Evolutionary conservation across 2,888 invertebrate genomes (phyloP).

Genomic region (Ferdinandea cuprea): DNA sequence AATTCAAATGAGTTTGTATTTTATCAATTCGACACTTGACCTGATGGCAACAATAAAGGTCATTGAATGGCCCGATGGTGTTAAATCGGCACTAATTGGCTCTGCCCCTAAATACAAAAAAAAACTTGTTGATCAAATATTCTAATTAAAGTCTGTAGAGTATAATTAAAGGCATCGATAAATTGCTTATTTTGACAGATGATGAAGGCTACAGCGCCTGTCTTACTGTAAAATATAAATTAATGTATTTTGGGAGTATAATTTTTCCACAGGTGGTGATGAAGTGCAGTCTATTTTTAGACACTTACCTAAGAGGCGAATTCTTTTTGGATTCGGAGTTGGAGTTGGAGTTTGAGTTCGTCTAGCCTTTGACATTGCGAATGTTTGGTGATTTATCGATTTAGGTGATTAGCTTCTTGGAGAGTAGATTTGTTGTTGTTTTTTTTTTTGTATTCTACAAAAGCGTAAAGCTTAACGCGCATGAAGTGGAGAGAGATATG

Average conservation of each 20-base stretch:
- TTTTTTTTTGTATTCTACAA: no score
- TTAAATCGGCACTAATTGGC: conserved; percentile 41
- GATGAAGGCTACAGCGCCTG: conserved; percentile 17
- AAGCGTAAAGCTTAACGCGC: no score
- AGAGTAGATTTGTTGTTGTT: no score
- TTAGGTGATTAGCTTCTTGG: no score
- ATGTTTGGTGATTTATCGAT: no score
- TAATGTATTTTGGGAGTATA: not conserved
- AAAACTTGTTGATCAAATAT: conserved; percentile 40
- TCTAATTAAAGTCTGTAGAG: conserved; percentile 17
- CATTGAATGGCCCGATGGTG: conserved; percentile 20
- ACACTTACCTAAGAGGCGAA: not conserved
- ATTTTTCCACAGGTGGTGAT: not conserved
- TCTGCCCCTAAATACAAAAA: not conserved
- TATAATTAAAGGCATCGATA: conserved; percentile 48
- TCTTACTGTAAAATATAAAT: conserved; percentile 13
- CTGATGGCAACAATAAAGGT: conserved; percentile 29
- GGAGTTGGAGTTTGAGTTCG: no score
- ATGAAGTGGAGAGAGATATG: no score
- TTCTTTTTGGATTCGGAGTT: not conserved
- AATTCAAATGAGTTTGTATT: not conserved
- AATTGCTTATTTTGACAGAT: conserved; percentile 53
- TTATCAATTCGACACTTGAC: conserved; percentile 46
- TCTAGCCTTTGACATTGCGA: no score
- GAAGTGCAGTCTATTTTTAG: not conserved